phyloP scores from a whole-genome alignment of 2,113 vertebrate species.

The Dolichallabes microphthalmus region DNA sequence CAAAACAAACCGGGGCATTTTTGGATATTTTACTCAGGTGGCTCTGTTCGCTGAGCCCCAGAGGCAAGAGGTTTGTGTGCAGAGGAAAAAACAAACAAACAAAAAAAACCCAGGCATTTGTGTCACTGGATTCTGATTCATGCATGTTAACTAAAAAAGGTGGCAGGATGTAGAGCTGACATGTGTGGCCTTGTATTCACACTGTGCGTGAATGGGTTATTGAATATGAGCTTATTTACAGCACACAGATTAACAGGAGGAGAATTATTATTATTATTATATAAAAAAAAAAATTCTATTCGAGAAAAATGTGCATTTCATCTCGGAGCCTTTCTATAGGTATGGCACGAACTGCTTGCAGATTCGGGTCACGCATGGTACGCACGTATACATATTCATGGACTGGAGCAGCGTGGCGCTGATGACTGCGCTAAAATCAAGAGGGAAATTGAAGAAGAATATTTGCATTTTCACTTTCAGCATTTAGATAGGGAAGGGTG shows the following conservation, averaged over 20 bases:
- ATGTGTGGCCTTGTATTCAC: constrained; percentile 2
- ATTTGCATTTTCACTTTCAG: constrained; percentile 47
- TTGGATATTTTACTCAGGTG: constrained; percentile 20
- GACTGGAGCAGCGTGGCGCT: constrained; percentile 15
- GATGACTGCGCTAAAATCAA: constrained; percentile 42
- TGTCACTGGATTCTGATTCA: constrained; percentile 29
- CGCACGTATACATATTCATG: constrained; percentile 32
- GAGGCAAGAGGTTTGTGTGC: constrained; percentile 15
- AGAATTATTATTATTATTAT: not conserved
- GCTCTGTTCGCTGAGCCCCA: constrained; percentile 34
- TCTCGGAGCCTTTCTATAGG: not conserved
- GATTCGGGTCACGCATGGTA: constrained; percentile 3
- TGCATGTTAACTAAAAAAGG: constrained; percentile 21
- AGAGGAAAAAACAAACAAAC: not conserved
- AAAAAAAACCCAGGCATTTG: not conserved
- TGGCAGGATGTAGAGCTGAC: not conserved
- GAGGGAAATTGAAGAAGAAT: constrained; percentile 39
- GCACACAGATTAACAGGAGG: not conserved
- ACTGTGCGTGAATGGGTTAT: constrained; percentile 23
- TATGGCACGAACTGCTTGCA: constrained; percentile 2
- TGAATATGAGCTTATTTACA: constrained; percentile 13
- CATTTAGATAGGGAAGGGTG: constrained; percentile 39
- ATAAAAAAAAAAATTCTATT: no score
- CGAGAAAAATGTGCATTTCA: no score
- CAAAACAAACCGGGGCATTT: constrained; percentile 32